phyloP scores from a whole-genome alignment of 1,140 invertebrate species.

The Scaptomyza graminum region DNA sequence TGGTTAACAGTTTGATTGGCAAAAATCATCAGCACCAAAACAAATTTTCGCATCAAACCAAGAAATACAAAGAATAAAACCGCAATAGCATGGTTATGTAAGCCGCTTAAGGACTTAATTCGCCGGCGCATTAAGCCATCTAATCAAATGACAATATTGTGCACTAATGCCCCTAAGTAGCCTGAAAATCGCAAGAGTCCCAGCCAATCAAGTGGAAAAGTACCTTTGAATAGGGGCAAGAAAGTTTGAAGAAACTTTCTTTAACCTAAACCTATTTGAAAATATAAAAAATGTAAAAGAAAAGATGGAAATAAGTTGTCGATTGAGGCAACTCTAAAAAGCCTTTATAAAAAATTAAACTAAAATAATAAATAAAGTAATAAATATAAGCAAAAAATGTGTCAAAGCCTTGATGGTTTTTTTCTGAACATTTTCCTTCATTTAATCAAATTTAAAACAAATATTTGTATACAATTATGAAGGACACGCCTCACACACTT shows the following conservation, averaged over 20 bases:
- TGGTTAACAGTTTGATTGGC: constrained; percentile 36
- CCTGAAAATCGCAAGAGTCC: constrained; percentile 30
- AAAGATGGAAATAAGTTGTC: no score
- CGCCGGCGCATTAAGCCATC: constrained; percentile 11
- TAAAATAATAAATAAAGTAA: no score
- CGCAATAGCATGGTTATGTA: constrained; percentile 25
- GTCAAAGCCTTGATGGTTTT: no score
- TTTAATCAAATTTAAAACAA: neutral
- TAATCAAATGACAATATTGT: constrained; percentile 39
- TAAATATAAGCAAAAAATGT: no score
- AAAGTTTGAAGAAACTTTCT: neutral
- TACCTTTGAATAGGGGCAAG: neutral
- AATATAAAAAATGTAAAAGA: no score
- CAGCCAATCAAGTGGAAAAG: constrained; percentile 51
- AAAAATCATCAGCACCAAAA: constrained; percentile 30
- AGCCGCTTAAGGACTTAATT: constrained; percentile 40
- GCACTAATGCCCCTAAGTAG: constrained; percentile 26
- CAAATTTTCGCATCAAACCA: neutral
- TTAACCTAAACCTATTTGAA: no score
- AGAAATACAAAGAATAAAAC: constrained; percentile 1
- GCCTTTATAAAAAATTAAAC: no score
- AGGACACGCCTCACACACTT: neutral
- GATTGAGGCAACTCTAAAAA: no score
- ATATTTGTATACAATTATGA: neutral
- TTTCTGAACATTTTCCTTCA: no score